Conservation (phyloP, 2,888 invertebrate species). For the Leistus spinibarbis region DNA sequence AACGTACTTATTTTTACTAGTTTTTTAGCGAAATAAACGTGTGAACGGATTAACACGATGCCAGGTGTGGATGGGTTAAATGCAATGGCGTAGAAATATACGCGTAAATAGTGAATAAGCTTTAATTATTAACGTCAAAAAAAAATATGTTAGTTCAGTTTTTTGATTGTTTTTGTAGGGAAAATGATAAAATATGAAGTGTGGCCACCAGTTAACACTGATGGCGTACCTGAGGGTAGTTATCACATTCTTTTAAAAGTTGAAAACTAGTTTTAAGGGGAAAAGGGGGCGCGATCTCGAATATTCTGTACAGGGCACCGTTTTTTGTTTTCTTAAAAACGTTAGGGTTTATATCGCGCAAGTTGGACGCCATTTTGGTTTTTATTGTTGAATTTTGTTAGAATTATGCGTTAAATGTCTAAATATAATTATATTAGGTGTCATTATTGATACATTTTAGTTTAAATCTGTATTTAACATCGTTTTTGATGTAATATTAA, state of each 20-base stretch:
- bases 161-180: neutral
- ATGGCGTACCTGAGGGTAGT: conserved; percentile 57
- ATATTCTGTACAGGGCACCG: conserved; percentile 13
- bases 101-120: neutral
- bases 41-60: neutral
- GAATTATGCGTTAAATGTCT: neutral
- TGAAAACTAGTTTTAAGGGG: conserved; percentile 7
- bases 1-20: neutral
- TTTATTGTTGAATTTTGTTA: neutral
- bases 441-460: no score
- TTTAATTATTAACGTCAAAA: neutral
- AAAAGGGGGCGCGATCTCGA: conserved; percentile 13
- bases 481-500: no score
- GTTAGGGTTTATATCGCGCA: neutral
- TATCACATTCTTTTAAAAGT: conserved; percentile 51
- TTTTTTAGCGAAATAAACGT: neutral
- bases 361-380: neutral
- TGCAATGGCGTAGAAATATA: neutral
- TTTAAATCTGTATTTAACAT: no score
- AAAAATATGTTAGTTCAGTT: neutral
- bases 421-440: no score
- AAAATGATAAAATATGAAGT: conserved; percentile 16
- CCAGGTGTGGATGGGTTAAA: neutral
- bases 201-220: conserved; percentile 30
- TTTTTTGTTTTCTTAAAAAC: neutral